phyloP scores from a whole-genome alignment of 2,113 vertebrate species.

The Perccottus glenii region DNA sequence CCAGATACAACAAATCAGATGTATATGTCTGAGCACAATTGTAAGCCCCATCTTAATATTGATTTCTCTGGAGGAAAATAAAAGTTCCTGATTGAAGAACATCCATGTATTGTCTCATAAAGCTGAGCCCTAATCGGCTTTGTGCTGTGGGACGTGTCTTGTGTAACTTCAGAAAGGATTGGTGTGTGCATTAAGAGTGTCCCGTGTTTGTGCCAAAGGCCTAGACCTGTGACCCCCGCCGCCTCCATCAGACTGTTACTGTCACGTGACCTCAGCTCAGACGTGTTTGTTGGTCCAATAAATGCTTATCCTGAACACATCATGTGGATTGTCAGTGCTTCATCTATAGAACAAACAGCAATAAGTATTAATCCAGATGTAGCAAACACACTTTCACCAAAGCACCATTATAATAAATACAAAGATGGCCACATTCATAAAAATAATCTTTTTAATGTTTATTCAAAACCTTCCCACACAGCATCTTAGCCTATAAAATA shows the following conservation, averaged over 20 bases:
- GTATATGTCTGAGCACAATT: background rate
- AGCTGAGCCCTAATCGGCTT: background rate
- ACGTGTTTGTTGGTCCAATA: slow-evolving; percentile 52
- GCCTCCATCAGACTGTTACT: slow-evolving; percentile 32
- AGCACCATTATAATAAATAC: too few relatives aligned
- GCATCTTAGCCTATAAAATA: too few relatives aligned
- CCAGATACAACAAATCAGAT: background rate
- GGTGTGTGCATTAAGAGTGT: background rate
- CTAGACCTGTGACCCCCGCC: slow-evolving; percentile 6
- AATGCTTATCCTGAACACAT: slow-evolving; percentile 7
- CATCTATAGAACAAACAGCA: too few relatives aligned
- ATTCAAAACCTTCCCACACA: too few relatives aligned
- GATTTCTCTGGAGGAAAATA: background rate
- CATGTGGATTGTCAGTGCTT: background rate
- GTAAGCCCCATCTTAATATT: background rate
- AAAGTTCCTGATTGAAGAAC: background rate
- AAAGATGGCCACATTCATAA: too few relatives aligned
- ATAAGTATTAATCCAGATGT: too few relatives aligned
- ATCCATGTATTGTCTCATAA: slow-evolving; percentile 1
- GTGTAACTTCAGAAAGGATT: background rate
- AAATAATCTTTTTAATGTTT: too few relatives aligned
- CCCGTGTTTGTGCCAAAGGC: background rate
- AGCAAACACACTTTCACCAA: too few relatives aligned
- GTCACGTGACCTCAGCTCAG: slow-evolving; percentile 12
- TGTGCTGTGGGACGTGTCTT: background rate